phyloP scores from a whole-genome alignment of 2,888 invertebrate species.

The Athrips mouffetella region DNA sequence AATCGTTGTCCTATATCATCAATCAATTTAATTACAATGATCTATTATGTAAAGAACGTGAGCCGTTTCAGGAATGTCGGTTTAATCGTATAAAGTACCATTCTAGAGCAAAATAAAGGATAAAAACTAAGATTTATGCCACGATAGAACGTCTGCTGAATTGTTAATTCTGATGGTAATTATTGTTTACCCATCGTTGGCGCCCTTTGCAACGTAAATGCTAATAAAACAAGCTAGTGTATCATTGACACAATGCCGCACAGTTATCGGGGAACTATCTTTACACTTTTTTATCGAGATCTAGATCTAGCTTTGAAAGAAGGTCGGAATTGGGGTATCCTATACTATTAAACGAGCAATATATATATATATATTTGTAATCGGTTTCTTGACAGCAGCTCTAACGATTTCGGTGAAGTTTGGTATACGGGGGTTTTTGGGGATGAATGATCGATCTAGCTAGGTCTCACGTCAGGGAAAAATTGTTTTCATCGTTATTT shows the following conservation, averaged over 20 bases:
- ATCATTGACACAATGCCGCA: background rate
- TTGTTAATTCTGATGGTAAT: constrained; percentile 11
- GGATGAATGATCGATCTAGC: no score
- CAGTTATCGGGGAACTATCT: no score
- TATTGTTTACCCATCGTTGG: constrained; percentile 11
- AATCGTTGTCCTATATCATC: constrained; percentile 26
- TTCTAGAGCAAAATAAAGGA: constrained; percentile 23
- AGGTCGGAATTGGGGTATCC: no score
- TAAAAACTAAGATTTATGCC: constrained; percentile 8
- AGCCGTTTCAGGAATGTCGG: constrained; percentile 49
- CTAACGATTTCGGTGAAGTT: no score
- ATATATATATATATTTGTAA: no score
- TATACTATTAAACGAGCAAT: no score
- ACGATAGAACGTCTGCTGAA: constrained; percentile 4
- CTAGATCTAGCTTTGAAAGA: no score
- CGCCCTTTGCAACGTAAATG: constrained; percentile 9
- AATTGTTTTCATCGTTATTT: no score
- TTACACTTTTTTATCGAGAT: no score
- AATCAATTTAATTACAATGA: constrained; percentile 28
- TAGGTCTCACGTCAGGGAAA: no score
- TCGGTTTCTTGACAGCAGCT: no score
- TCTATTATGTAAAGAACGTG: constrained; percentile 44
- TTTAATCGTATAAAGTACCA: constrained; percentile 32
- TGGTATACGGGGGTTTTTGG: no score
- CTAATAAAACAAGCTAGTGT: background rate